Conservation (phyloP, 2,797 vertebrate species). For the Danio aesculapii region DNA sequence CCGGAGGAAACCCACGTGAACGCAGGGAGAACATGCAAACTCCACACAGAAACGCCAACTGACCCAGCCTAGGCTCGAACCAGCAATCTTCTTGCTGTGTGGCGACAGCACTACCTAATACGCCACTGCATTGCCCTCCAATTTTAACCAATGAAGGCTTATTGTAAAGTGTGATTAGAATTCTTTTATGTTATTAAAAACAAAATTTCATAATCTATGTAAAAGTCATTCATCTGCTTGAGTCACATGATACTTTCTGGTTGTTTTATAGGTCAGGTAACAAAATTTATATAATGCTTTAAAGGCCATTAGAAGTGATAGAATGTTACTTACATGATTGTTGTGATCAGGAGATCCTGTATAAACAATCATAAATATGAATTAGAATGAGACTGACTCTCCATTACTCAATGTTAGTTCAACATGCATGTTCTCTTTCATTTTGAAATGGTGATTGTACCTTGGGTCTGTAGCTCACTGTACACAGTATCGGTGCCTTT, state of each 20-base stretch:
- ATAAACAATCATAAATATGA: constrained; percentile 13
- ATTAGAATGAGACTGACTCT: not conserved
- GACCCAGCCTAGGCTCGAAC: too few species aligned
- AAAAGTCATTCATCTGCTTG: too few species aligned
- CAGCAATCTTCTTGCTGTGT: too few species aligned
- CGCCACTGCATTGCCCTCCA: too few species aligned
- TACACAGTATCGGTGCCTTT: constrained; percentile 93
- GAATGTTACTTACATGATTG: constrained; percentile 37
- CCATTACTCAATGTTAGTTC: not conserved
- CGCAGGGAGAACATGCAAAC: too few species aligned
- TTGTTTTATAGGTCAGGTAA: not conserved
- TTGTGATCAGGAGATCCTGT: constrained; percentile 33
- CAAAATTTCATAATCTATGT: too few species aligned
- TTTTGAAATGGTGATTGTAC: constrained; percentile 65
- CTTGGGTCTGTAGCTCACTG: constrained; percentile 91
- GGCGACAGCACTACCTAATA: too few species aligned
- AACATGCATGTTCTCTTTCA: not conserved
- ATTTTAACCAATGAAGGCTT: too few species aligned
- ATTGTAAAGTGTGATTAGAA: too few species aligned
- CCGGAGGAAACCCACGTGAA: too few species aligned
- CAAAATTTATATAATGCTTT: not conserved
- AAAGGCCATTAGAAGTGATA: not conserved
- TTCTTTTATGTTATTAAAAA: too few species aligned
- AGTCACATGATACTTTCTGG: not conserved
- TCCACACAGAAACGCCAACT: too few species aligned